A percentile compares a stretch with the other conserved stretches of the same genome.
Evolutionary conservation across 2,888 invertebrate species (phyloP).

Genomic region (Lapara coniferarum): DNA sequence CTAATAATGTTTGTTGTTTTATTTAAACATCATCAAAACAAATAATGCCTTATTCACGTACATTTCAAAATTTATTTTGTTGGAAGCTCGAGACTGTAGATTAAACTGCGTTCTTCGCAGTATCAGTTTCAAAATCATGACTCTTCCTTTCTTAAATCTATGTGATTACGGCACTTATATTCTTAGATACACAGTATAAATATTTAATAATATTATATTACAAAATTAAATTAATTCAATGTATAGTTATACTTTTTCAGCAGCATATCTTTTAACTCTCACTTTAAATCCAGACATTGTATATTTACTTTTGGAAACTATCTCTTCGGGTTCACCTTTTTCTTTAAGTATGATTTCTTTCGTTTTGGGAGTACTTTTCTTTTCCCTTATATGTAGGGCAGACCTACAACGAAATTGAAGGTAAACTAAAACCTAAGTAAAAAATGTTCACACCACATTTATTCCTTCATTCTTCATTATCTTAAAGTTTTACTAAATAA

Average conservation of each 20-base stretch:
- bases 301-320: conserved; percentile 52
- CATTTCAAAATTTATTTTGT: too few relatives aligned
- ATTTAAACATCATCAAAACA: background rate
- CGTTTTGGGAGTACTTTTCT: conserved; percentile 43
- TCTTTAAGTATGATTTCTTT: conserved; percentile 49
- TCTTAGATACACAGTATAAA: too few relatives aligned
- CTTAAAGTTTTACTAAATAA: too few relatives aligned
- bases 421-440: conserved; percentile 8
- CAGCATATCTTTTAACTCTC: conserved; percentile 61
- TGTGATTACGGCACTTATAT: too few relatives aligned
- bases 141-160: too few relatives aligned
- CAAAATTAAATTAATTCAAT: background rate
- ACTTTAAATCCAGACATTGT: conserved; percentile 60
- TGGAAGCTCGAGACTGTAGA: too few relatives aligned
- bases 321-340: conserved; percentile 60
- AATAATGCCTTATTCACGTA: background rate
- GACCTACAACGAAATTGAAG: conserved; percentile 55
- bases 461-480: too few relatives aligned
- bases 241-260: conserved; percentile 40
- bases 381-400: conserved; percentile 49
- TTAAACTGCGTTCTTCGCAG: too few relatives aligned
- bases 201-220: background rate
- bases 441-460: background rate
- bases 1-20: background rate
- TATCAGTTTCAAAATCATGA: too few relatives aligned